Evolutionary conservation across 1,140 invertebrate genomes (phyloP), one percentile per base, ranked within the genome.

Genomic region (Brachystomella parvula): DNA sequence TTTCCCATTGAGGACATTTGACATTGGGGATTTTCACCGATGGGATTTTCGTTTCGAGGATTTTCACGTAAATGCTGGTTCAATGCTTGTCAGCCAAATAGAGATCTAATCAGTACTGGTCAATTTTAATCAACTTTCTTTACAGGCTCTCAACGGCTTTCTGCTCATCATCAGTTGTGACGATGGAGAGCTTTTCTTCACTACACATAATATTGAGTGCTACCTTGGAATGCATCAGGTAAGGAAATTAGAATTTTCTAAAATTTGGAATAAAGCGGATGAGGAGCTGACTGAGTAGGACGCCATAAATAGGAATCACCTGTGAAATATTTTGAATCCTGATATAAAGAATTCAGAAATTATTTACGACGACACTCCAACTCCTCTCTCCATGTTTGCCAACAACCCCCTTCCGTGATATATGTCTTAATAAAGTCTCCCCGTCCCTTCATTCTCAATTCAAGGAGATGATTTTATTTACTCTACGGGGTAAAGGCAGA

Each of bases 201-300:
- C 95, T 47, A 98, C 95, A 47, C 91, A 98, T 82, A 98, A 92
- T 79, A 98, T 99, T 77, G 96, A 99, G 84, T 96, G 92, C 79
- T 99, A 98, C 84, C 85, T 99, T 74, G 96, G 96, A 76, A 99
- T 99, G 85, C 95, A 98, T 85, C 96, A 99, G 89, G 96, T 98
- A 75, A 66, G 15, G 35, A 17, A 9, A 24, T n/a, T 44, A 39
- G n/a, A n/a, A n/a, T n/a, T n/a, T 15, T 47, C 21, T 47, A 47
- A 15, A 47, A 47, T 47, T 47, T 47, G 44, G 15, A 47, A 47
- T 47, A n/a, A n/a, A n/a, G n/a, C n/a, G n/a, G n/a, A n/a, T n/a
- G n/a, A n/a, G n/a, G n/a, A n/a, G n/a, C n/a, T n/a, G n/a, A n/a
- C n/a, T n/a, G n/a, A n/a, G n/a, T n/a, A n/a, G n/a, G n/a, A n/a